Percentiles rank a stretch among this genome's conserved stretches.
phyloP scores from a whole-genome alignment of 2,797 vertebrate species.

The Galago senegalensis region DNA sequence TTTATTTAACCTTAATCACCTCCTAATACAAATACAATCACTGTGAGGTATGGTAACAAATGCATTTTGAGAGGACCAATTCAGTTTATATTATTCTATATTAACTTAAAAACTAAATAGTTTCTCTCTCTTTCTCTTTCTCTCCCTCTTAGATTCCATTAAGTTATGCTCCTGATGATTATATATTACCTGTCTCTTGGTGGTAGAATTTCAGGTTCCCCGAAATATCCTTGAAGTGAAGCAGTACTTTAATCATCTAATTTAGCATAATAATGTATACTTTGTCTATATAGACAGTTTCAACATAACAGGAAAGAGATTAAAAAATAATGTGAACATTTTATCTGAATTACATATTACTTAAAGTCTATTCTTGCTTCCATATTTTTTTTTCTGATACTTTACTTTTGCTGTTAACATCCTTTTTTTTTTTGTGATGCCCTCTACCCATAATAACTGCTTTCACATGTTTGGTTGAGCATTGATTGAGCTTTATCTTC shows the following conservation, averaged over 20 bases:
- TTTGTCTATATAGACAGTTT: not conserved
- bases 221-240: not conserved
- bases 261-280: constrained; percentile 17
- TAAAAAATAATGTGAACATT: not conserved
- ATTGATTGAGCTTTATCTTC: constrained; percentile 25
- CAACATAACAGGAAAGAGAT: not conserved
- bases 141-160: not conserved
- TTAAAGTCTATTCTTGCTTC: not conserved
- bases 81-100: not conserved
- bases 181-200: not conserved
- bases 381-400: not conserved
- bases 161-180: not conserved
- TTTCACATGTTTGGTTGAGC: constrained; percentile 39
- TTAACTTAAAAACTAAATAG: not conserved
- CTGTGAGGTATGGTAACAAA: not conserved
- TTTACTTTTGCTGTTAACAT: not conserved
- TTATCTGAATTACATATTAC: not conserved
- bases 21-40: not conserved
- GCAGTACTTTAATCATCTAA: not conserved
- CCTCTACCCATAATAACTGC: not conserved
- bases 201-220: not conserved
- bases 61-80: not conserved
- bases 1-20: not conserved
- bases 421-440: not conserved
- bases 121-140: not conserved